Evolutionary conservation across 2,797 vertebrate genomes (phyloP).

Genomic region (Micromesistius poutassou): DNA sequence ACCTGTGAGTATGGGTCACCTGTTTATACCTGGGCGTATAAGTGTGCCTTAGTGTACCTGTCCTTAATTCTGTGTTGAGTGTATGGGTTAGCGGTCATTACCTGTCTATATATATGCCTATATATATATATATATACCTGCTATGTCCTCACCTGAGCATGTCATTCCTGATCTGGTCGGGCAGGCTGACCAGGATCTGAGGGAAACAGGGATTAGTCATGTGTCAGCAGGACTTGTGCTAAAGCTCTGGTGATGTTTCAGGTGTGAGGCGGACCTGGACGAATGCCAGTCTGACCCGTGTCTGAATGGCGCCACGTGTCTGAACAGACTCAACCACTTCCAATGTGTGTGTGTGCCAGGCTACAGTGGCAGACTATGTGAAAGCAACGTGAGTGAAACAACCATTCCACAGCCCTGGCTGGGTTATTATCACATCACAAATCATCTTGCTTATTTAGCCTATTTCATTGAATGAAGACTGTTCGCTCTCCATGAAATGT

Average conservation of each 20-base stretch:
- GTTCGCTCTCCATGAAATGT: too few species aligned
- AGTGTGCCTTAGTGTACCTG: neutral
- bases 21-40: neutral
- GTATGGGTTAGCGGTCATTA: neutral
- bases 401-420: neutral
- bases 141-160: neutral
- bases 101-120: neutral
- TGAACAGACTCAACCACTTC: conserved; percentile 74
- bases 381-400: conserved; percentile 78
- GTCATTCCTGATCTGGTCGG: neutral
- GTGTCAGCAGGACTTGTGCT: conserved; percentile 45
- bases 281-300: conserved; percentile 88
- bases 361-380: conserved; percentile 83
- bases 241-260: conserved; percentile 63
- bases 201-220: neutral
- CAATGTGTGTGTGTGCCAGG: conserved; percentile 81
- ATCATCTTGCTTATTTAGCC: neutral
- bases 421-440: neutral
- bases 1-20: neutral
- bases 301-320: conserved; percentile 87
- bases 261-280: conserved; percentile 83
- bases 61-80: neutral
- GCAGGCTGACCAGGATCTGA: neutral
- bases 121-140: too few species aligned
- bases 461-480: neutral